A percentile compares a stretch with the other conserved stretches of the same genome.
Conservation (phyloP, 2,797 vertebrate genomes). For the Falco cherrug region DNA sequence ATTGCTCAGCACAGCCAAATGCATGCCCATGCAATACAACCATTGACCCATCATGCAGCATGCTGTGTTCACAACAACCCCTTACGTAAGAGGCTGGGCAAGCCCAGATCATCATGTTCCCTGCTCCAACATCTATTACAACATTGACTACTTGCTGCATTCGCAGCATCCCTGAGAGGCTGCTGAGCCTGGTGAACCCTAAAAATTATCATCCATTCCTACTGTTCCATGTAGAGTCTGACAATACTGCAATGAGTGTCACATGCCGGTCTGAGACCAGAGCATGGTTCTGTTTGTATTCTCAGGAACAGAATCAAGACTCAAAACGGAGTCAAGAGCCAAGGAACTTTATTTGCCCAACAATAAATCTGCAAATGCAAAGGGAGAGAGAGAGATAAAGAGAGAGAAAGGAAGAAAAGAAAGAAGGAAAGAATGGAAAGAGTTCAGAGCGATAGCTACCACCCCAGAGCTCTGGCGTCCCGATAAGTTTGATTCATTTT, state of each 20-base stretch:
- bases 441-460: too few relatives aligned
- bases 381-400: too few relatives aligned
- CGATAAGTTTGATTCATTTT: too few relatives aligned
- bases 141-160: fast-evolving
- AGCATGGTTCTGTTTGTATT: too few relatives aligned
- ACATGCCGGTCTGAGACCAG: too few relatives aligned
- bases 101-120: background rate
- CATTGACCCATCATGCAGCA: fast-evolving
- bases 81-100: background rate
- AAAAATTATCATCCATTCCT: background rate
- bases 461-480: too few relatives aligned
- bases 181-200: background rate
- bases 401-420: too few relatives aligned
- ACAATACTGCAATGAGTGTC: fast-evolving
- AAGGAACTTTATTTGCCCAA: too few relatives aligned
- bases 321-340: too few relatives aligned
- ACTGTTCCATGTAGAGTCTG: fast-evolving
- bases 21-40: fast-evolving
- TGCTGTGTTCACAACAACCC: fast-evolving
- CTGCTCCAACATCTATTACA: background rate
- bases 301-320: too few relatives aligned
- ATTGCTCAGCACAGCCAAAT: fast-evolving
- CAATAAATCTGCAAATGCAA: too few relatives aligned
- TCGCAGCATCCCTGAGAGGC: fast-evolving
- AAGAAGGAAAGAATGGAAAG: too few relatives aligned